phyloP scores from a whole-genome alignment of 2,797 vertebrate genomes.

The Setipinna tenuifilis region DNA sequence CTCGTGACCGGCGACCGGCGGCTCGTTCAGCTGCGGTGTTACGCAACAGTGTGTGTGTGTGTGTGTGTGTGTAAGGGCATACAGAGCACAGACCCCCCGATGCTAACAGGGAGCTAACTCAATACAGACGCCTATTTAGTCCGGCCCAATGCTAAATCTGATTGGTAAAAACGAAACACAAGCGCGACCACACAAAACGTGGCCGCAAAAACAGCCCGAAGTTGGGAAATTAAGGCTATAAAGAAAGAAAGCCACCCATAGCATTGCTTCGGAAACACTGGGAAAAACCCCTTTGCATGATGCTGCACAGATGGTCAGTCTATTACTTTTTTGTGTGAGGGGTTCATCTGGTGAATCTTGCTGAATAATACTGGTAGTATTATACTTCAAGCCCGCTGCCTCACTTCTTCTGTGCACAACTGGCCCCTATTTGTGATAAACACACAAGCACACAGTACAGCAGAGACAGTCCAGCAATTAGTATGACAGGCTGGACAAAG shows the following conservation, averaged over 20 bases:
- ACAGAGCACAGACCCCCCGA: not conserved
- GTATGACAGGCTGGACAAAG: not conserved
- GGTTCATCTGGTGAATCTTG: not conserved
- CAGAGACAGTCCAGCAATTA: not conserved
- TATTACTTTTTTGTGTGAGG: not conserved
- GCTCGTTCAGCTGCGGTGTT: not conserved
- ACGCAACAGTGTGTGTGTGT: not conserved
- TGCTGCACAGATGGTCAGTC: not conserved
- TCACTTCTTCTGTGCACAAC: not conserved
- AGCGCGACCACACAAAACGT: not conserved
- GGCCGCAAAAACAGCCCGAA: not conserved
- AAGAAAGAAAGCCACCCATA: not conserved
- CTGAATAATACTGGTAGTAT: not conserved
- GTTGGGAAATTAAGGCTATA: not conserved
- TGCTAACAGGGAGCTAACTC: not conserved
- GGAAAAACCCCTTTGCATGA: not conserved
- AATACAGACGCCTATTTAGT: not conserved
- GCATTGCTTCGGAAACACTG: not conserved
- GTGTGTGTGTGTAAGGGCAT: not conserved
- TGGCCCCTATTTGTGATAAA: not conserved
- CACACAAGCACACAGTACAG: slow-evolving; percentile 23
- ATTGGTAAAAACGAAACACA: not conserved
- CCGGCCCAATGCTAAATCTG: not conserved
- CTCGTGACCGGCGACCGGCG: not conserved
- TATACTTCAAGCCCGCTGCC: not conserved